These are phyloP conservation scores for Coracopsis vasa DNA, from an alignment of 2,113 vertebrate species.

Conservation along the genomic window DNA sequence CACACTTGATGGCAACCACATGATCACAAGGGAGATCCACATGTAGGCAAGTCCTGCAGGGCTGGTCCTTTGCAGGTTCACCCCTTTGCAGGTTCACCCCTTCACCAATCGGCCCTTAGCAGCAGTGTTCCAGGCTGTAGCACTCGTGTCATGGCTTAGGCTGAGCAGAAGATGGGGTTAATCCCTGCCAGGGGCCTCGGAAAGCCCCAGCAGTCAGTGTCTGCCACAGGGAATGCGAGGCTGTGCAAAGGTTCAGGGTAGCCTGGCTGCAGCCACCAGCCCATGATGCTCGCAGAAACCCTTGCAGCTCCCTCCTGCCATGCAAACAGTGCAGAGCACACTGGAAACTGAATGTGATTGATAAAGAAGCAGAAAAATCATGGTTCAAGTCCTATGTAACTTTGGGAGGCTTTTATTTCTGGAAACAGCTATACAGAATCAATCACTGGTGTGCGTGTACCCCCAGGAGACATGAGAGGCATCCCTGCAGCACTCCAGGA, in stretches of 20 bases:
- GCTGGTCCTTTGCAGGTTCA: neutral
- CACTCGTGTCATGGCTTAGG: fast-evolving
- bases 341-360: neutral
- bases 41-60: neutral
- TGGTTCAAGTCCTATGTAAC: neutral
- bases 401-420: neutral
- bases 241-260: too few relatives aligned
- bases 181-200: neutral
- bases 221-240: fast-evolving
- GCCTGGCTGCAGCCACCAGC: neutral
- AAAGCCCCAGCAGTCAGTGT: fast-evolving
- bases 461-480: neutral
- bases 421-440: neutral
- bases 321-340: fast-evolving
- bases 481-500: neutral
- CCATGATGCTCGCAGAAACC: neutral
- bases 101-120: neutral
- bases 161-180: neutral
- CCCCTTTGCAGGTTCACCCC: neutral
- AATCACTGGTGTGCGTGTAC: too few relatives aligned
- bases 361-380: neutral
- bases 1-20: neutral
- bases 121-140: neutral
- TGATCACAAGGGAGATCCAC: neutral
- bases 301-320: neutral